phyloP scores from a whole-genome alignment of 2,888 invertebrate genomes.

The Smittia aterrima region DNA sequence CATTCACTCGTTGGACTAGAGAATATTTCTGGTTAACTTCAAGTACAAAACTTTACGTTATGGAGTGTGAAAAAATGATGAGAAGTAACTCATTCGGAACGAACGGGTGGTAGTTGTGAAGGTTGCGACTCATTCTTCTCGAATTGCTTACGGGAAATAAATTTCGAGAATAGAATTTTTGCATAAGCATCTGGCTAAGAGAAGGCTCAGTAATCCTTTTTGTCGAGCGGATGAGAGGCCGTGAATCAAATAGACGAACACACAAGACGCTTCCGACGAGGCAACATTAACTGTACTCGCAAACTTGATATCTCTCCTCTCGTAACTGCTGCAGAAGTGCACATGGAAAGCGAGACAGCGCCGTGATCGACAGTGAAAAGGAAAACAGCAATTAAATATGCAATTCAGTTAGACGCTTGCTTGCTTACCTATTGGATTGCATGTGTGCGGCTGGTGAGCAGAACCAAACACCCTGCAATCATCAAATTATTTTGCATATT shows the following conservation, averaged over 20 bases:
- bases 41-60: slow-evolving; percentile 12
- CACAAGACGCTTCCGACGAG: not conserved
- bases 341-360: not conserved
- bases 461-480: not conserved
- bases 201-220: slow-evolving; percentile 10
- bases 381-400: slow-evolving; percentile 32
- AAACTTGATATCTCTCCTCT: not conserved
- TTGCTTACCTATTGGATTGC: not conserved
- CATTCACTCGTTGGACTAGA: not conserved
- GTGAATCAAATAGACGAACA: not conserved
- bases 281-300: not conserved
- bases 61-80: slow-evolving; percentile 35
- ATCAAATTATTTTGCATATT: slow-evolving; percentile 33
- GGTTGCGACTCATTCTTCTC: slow-evolving; percentile 17
- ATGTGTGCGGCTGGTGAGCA: not conserved
- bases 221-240: not conserved
- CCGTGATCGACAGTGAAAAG: slow-evolving; percentile 24
- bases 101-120: slow-evolving; percentile 17
- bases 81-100: slow-evolving; percentile 33
- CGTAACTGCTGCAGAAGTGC: not conserved
- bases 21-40: not conserved
- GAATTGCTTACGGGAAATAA: not conserved
- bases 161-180: not conserved
- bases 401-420: slow-evolving; percentile 25
- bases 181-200: slow-evolving; percentile 27